A percentile compares a stretch with the other conserved stretches of the same genome.
Evolutionary conservation across 2,113 vertebrate species (phyloP).

Genomic region (Actenoides hombroni): DNA sequence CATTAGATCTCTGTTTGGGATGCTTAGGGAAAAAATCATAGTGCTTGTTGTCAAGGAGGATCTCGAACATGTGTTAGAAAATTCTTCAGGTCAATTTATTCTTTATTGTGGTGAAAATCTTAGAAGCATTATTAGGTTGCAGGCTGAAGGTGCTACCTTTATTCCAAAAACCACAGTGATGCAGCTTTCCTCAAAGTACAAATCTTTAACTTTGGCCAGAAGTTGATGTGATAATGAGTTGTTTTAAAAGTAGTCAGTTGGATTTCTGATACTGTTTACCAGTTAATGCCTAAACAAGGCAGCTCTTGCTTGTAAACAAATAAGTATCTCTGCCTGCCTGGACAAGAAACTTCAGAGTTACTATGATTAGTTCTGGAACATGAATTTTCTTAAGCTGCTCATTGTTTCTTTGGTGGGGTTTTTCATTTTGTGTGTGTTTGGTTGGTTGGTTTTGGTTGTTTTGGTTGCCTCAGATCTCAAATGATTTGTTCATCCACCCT

Average conservation of each 20-base stretch:
- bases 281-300: background rate
- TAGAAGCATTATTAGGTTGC: background rate
- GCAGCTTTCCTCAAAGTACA: background rate
- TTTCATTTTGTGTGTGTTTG: too few relatives aligned
- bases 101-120: slow-evolving; percentile 39
- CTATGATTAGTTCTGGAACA: slow-evolving; percentile 27
- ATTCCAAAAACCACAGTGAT: background rate
- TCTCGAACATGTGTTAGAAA: background rate
- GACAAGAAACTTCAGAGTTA: background rate
- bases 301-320: background rate
- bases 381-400: background rate
- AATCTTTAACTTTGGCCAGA: background rate
- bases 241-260: background rate
- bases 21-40: background rate
- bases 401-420: background rate
- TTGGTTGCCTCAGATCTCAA: background rate
- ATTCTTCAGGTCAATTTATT: background rate
- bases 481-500: background rate
- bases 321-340: background rate
- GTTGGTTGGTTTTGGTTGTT: background rate
- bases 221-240: background rate
- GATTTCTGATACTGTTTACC: background rate
- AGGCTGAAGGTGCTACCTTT: background rate
- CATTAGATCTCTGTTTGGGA: slow-evolving; percentile 48
- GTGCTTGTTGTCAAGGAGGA: background rate